These are phyloP conservation scores for Saturnia japonica DNA, from an alignment of 2,888 invertebrate genomes.

Conservation along the genomic window DNA sequence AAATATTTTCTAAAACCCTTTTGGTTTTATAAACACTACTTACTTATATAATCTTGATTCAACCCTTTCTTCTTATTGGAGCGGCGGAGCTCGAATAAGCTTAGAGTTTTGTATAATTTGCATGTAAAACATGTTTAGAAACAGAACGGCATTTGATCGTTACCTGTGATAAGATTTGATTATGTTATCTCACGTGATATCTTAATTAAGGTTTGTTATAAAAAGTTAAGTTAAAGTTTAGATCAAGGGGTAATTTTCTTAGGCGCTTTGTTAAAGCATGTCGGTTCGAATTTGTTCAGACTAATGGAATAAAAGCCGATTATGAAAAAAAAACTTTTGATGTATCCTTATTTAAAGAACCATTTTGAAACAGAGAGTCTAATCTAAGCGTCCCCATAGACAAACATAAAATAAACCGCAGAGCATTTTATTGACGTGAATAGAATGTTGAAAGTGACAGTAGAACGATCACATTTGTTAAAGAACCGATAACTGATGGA, in stretches of 20 bases:
- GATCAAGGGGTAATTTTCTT: neutral
- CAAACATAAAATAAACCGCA: no score
- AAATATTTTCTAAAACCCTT: neutral
- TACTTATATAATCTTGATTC: neutral
- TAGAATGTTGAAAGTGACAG: no score
- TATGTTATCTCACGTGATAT: conserved; percentile 3
- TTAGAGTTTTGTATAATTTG: neutral
- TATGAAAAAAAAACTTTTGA: no score
- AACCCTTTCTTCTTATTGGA: neutral
- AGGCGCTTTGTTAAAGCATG: neutral
- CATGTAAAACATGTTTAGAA: conserved; percentile 2
- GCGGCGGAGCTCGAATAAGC: neutral
- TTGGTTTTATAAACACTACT: neutral
- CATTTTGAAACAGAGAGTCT: no score
- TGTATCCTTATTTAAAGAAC: no score
- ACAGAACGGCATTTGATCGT: conserved; percentile 1
- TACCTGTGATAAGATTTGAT: neutral
- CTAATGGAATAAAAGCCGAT: no score
- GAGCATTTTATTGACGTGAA: no score
- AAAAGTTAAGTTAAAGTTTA: neutral
- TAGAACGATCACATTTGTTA: no score
- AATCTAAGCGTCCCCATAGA: no score
- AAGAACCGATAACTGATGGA: no score
- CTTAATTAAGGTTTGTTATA: neutral
- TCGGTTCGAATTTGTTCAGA: neutral